Conservation (phyloP, 2,113 vertebrate species). For the Hemichromis elongatus region DNA sequence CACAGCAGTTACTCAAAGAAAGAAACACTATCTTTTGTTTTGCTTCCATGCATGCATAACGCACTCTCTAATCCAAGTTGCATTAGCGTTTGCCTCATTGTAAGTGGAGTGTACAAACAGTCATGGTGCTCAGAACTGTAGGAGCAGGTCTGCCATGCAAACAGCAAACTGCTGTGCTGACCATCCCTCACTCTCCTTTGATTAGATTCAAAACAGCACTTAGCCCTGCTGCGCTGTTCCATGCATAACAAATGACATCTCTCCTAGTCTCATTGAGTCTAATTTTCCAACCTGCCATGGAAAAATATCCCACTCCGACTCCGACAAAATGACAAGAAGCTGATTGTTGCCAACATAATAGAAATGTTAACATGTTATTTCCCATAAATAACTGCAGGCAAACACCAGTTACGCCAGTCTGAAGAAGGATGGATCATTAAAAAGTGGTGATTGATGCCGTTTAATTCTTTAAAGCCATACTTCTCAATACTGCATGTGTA, state of each 20-base stretch:
- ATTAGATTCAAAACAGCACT: constrained; percentile 29
- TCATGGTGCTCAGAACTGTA: neutral
- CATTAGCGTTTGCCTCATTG: neutral
- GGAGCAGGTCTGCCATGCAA: constrained; percentile 17
- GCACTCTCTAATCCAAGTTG: neutral
- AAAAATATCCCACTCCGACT: neutral
- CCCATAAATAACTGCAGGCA: neutral
- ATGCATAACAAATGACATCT: neutral
- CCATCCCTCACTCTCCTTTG: neutral
- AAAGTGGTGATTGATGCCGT: neutral
- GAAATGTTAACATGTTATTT: neutral
- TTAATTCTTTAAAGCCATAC: neutral
- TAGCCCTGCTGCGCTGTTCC: neutral
- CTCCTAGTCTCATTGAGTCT: neutral
- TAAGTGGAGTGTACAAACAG: neutral
- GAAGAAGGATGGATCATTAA: neutral
- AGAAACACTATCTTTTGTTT: neutral
- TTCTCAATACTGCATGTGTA: neutral
- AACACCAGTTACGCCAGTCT: neutral
- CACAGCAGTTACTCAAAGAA: neutral
- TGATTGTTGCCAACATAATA: neutral
- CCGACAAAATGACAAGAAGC: neutral
- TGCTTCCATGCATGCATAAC: neutral
- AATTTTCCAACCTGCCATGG: neutral
- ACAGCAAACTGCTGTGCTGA: neutral